Base-by-base conservation (phyloP, 1,140 invertebrate genomes). In the Brachionus calyciflorus region DNA sequence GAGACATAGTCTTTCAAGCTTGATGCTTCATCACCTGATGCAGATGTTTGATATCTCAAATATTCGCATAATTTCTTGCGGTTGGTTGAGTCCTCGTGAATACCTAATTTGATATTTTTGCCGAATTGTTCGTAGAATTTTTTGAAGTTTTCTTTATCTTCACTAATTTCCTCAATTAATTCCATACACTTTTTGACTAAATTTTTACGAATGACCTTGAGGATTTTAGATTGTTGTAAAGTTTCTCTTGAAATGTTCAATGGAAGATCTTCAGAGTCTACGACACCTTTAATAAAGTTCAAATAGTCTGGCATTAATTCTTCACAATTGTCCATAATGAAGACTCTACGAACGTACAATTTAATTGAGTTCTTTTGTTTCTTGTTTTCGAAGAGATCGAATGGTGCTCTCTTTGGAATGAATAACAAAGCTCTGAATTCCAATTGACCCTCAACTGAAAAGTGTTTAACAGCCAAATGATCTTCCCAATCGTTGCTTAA, bases 301-400 rank as follows among this genome's bases (percentile, higher is more conserved):
- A 98, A 87, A 83, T 98, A 99, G 82, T 98, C 94, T 0, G 96
- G 96, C 81, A 99, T 98, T 12, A 99, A 87, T 79, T 98, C 95
- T 83, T 98, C 94, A 82, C 94, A 98, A 85, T 98, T 98, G 85
- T 99, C 96, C 94, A 98, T 98, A 84, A 99, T 98, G 88, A 98
- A 98, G 0, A 98, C 94, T 79, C 94, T 88, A 70, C 95, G 88
- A 0, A 98, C 95, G 81, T 98, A 98, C 79, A 99, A 84, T 82
- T 99, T 99, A 81, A 99, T 98, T 86, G 97, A 96, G 86, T 98
- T 98, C 88, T 96, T 96, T 81, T 92, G 90, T 85, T 98, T 98
- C 85, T 94, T 94, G 85, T 96, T 97, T 82, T 99, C 96, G 80
- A 98, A 99, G 28, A 98, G 88, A 87, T 98, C 96, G 84, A 98